Base-by-base conservation (phyloP, 2,797 vertebrate species). In the Bovichtus diacanthus region DNA sequence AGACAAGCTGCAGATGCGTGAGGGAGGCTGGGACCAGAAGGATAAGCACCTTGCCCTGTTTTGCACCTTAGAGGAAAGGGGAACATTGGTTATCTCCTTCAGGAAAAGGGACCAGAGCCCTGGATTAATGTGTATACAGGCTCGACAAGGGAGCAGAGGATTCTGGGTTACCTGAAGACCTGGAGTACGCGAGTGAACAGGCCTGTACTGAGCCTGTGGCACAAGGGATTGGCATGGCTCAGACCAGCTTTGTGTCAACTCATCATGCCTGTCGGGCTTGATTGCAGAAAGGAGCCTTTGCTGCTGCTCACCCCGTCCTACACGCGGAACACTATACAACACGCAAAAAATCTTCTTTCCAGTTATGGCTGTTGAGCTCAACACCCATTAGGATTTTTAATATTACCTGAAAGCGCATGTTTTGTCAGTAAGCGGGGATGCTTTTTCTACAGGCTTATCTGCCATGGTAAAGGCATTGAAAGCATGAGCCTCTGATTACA, bases 401-500 rank as follows among this genome's bases (percentile, higher is more conserved):
- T 92, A 94, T 90, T 90, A 90, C 85, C 88, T 86, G 74, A 81
- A 84, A 82, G 83, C 54, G 58, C 87, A 85, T 87, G 85, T 88
- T 95, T 96, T 95, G 93, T 94, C 94, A 75, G 58, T 65, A 80
- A 89, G 81, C 79, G 70, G 85, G 90, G 88, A 92, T 89, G 95
- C 93, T 95, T 93, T 87, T 87, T 92, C 88, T 86, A 74, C 78
- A 92, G 95, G 95, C 94, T 97, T 96, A 95, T 94, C 93, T 95
- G 93, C 95, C 94, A 94, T 95, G 95, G 95, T 95, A 95, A 96
- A 95, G 95, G 93, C 88, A 94, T 92, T 95, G 95, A 95, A 95
- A 96, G 96, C 95, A 97, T 97, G 96, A 96, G 95, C 95, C 95
- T 69, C 95, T 96, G 95, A 95, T 92, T 81, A 94, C 94, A 95